A percentile compares a stretch with the other conserved stretches of the same genome.
phyloP scores from a whole-genome alignment of 2,888 invertebrate genomes.

The Chrysodeixis includens region DNA sequence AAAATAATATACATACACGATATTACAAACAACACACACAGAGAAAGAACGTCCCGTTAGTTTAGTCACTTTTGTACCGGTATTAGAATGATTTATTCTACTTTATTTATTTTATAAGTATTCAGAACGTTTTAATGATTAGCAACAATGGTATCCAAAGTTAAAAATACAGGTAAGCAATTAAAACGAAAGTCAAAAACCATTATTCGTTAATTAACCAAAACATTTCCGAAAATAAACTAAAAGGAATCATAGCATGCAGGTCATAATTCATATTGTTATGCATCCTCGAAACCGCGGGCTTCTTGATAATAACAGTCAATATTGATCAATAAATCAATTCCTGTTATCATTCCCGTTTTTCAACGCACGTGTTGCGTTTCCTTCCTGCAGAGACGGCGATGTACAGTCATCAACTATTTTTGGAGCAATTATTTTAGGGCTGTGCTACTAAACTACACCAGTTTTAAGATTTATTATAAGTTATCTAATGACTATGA shows the following conservation, averaged over 20 bases:
- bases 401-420: slow-evolving; percentile 50
- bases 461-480: not conserved
- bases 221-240: slow-evolving; percentile 5
- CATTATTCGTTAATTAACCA: too few relatives aligned
- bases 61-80: too few relatives aligned
- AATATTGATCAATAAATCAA: slow-evolving; percentile 56
- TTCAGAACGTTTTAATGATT: too few relatives aligned
- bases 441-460: too few relatives aligned
- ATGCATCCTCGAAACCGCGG: slow-evolving; percentile 15
- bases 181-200: too few relatives aligned
- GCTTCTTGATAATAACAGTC: slow-evolving; percentile 30
- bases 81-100: too few relatives aligned
- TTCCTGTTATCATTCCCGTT: slow-evolving; percentile 57
- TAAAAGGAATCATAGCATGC: slow-evolving; percentile 2
- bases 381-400: slow-evolving; percentile 53
- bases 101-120: too few relatives aligned
- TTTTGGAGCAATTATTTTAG: slow-evolving; percentile 48
- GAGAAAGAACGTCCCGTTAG: not conserved
- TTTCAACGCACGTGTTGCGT: slow-evolving; percentile 49
- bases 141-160: too few relatives aligned
- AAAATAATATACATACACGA: slow-evolving; percentile 35
- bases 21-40: not conserved
- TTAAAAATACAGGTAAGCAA: too few relatives aligned
- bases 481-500: too few relatives aligned
- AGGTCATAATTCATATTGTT: slow-evolving; percentile 23